These are phyloP conservation scores for Phaonia tiefii DNA, from an alignment of 2,888 invertebrate species.

Conservation along the genomic window DNA sequence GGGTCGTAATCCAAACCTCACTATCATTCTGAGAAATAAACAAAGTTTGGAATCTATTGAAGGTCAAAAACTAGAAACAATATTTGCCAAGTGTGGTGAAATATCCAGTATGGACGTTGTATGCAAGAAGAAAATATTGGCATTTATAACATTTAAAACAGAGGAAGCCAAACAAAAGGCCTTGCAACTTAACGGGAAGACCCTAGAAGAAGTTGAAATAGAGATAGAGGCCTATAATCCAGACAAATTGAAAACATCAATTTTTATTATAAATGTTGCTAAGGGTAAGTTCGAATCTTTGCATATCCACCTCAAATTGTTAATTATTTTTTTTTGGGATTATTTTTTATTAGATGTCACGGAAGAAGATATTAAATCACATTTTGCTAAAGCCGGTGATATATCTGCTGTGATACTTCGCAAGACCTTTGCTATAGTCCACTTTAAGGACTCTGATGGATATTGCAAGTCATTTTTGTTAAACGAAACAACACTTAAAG, in stretches of 20 bases:
- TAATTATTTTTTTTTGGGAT: not conserved
- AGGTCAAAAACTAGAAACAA: conserved; percentile 63
- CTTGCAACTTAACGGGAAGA: conserved; percentile 69
- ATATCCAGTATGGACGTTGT: conserved; percentile 69
- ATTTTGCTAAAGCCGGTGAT: conserved; percentile 70
- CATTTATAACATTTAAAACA: conserved; percentile 71
- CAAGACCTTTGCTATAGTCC: conserved; percentile 68
- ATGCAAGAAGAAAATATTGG: conserved; percentile 70
- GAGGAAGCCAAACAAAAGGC: conserved; percentile 69
- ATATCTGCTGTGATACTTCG: conserved; percentile 66
- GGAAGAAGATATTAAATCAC: conserved; percentile 67
- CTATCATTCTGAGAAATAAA: conserved; percentile 70
- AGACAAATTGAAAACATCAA: conserved; percentile 26
- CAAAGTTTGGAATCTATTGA: conserved; percentile 55
- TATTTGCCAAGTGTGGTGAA: conserved; percentile 73
- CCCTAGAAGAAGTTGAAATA: conserved; percentile 68
- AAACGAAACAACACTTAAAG: conserved; percentile 69
- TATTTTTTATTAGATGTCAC: conserved; percentile 50
- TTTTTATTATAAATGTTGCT: conserved; percentile 64
- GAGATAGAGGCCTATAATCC: conserved; percentile 67
- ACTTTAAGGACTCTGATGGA: conserved; percentile 70
- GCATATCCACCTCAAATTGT: not conserved
- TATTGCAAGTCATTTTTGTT: conserved; percentile 74
- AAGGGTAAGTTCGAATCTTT: conserved; percentile 44
- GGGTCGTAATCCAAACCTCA: conserved; percentile 55